phyloP scores from a whole-genome alignment of 2,888 invertebrate species.

The Lepas anatifera region DNA sequence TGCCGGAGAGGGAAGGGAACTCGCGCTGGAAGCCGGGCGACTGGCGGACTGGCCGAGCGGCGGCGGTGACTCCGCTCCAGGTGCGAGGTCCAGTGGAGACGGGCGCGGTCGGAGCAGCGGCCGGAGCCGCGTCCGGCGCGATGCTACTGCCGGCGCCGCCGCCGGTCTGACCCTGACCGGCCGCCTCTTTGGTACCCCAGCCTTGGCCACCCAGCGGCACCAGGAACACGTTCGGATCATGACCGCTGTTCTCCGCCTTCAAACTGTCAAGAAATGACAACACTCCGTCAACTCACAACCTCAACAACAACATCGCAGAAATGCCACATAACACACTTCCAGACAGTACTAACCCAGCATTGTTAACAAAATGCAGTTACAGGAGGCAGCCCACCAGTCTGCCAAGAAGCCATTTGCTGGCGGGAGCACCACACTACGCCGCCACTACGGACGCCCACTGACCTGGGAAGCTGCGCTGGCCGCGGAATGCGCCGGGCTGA shows the following conservation, averaged over 20 bases:
- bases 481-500: background rate
- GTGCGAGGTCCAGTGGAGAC: background rate
- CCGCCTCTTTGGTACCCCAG: background rate
- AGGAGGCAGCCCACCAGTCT: background rate
- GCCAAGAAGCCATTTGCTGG: background rate
- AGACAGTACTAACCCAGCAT: background rate
- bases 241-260: background rate
- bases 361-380: background rate
- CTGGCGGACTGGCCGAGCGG: background rate
- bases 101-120: background rate
- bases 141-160: background rate
- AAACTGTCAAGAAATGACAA: background rate
- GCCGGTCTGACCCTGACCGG: background rate
- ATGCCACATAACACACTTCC: background rate
- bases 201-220: conserved; percentile 2
- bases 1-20: background rate
- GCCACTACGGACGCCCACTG: background rate
- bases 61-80: background rate
- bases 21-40: conserved; percentile 2
- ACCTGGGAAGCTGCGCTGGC: background rate
- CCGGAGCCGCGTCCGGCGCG: background rate
- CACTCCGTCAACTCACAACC: background rate
- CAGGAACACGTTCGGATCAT: background rate
- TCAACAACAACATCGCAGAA: background rate
- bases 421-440: background rate